A percentile compares a stretch with the other conserved stretches of the same genome.
Conservation (phyloP, 30 jellyfish, hydroid and myxozoan species). For the Morbakka virulenta region DNA sequence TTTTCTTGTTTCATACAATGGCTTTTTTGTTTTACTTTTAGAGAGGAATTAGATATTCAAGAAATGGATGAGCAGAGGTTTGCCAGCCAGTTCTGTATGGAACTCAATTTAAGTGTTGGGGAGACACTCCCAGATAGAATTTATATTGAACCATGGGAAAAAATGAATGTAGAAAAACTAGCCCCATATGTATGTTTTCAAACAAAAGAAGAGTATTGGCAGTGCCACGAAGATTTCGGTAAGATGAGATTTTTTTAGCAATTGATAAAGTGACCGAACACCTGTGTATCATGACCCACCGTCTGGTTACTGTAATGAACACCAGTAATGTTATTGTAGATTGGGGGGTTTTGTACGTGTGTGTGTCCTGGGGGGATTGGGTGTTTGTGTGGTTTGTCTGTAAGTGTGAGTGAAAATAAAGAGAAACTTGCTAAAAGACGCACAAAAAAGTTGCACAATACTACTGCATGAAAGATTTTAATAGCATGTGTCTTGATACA, state of each 20-base stretch:
- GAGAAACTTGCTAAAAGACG: no score
- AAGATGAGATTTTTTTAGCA: background rate
- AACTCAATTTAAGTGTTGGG: conserved; percentile 55
- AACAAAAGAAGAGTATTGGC: conserved; percentile 88
- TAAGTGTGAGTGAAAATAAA: no score
- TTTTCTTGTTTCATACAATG: no score
- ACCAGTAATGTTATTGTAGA: background rate
- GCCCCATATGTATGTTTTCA: conserved; percentile 76
- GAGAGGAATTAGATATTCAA: conserved; percentile 61
- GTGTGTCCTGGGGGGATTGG: no score
- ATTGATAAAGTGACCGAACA: no score
- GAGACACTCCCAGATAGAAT: conserved; percentile 43
- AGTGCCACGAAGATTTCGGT: conserved; percentile 89
- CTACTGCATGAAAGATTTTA: no score
- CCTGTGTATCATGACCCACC: no score
- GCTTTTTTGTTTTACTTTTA: background rate
- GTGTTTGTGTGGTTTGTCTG: no score
- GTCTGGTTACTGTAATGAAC: background rate
- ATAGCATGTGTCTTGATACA: no score
- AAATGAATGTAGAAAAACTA: conserved; percentile 61
- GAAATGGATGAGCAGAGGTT: conserved; percentile 70
- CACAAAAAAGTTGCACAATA: no score
- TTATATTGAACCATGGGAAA: conserved; percentile 91
- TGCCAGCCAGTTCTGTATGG: conserved; percentile 55
- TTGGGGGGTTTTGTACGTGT: no score